These are phyloP conservation scores for Spodoptera frugiperda DNA, from an alignment of 1,140 invertebrate genomes.

Conservation along the genomic window DNA sequence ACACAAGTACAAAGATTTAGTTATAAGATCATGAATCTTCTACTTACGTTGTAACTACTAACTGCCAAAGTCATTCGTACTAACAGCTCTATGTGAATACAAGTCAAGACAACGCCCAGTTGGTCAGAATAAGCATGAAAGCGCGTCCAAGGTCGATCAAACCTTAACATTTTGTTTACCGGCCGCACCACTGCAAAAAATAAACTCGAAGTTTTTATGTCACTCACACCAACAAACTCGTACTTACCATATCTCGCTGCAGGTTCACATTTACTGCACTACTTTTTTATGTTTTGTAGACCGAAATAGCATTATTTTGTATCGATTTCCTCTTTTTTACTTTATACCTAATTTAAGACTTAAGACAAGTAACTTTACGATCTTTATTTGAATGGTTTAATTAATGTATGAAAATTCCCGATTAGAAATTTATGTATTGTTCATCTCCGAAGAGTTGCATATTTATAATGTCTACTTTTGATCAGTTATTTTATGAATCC, in stretches of 20 bases:
- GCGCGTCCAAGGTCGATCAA: constrained; percentile 68
- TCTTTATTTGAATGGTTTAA: too few relatives aligned
- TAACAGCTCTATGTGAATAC: constrained; percentile 61
- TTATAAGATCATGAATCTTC: too few relatives aligned
- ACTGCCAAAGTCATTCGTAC: too few relatives aligned
- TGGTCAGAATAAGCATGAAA: constrained; percentile 67
- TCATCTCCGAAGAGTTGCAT: too few relatives aligned
- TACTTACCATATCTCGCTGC: constrained; percentile 16
- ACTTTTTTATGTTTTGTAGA: constrained; percentile 11
- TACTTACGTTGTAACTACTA: too few relatives aligned
- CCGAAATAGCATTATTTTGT: constrained; percentile 2
- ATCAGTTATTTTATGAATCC: too few relatives aligned
- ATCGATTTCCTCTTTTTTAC: neutral
- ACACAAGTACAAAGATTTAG: too few relatives aligned
- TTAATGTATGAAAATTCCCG: too few relatives aligned
- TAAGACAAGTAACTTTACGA: too few relatives aligned
- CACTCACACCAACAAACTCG: constrained; percentile 7
- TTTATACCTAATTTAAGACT: too few relatives aligned
- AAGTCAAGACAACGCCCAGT: constrained; percentile 55
- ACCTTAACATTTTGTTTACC: constrained; percentile 78
- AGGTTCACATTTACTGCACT: constrained; percentile 33
- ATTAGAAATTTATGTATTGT: too few relatives aligned
- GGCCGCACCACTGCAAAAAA: constrained; percentile 63
- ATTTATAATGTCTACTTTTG: too few relatives aligned
- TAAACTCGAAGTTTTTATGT: constrained; percentile 36